Evolutionary conservation across 2,888 invertebrate genomes (phyloP), one percentile per base, ranked within the genome.

Genomic region (Taphrorychus bicolor): DNA sequence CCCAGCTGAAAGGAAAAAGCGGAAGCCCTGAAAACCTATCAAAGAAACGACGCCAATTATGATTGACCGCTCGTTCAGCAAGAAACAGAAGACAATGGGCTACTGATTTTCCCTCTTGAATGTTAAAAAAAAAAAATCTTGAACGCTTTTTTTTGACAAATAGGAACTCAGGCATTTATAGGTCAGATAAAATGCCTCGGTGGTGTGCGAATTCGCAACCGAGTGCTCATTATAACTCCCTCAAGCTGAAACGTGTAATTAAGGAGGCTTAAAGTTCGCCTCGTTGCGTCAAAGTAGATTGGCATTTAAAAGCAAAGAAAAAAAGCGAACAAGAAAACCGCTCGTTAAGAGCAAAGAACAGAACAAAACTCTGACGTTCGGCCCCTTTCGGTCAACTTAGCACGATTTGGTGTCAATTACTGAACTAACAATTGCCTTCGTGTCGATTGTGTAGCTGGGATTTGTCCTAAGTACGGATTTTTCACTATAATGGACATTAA

Each of bases 361-460:
- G 60, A 32, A 60, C 49, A 61, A 23, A 67, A 57, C 45, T 14
- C 61, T 40, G 58, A 57, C 49, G 58, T 57, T 51, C 56, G 49
- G 56, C 42, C 71, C 71, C 75, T 77, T 76, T 74, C 76, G 74
- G 75, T 76, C 74, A 76, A 78, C 76, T 77, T 77, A 72, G 69
- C 76, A 72, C 75, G 67, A 68, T 68, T 68, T 56, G 77, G 74
- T 77, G 79, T 79, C 79, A 79, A 79, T 79, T 79, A 79, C 75
- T 71, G 68, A 60, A 32, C 73, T 74, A 70, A 74, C 76, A 73
- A 75, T 75, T 73, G 76, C 74, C 74, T 78, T 77, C 77, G 77
- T 78, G 76, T 74, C 71, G 66, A 54, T 16, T 59, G 65, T 69
- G 70, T 76, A 74, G 75, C 74, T 59, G 76, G 76, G 74, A 45